Evolutionary conservation across 1,140 invertebrate genomes (phyloP), one percentile per base, ranked within the genome.

Genomic region (Drosophila ironensis): DNA sequence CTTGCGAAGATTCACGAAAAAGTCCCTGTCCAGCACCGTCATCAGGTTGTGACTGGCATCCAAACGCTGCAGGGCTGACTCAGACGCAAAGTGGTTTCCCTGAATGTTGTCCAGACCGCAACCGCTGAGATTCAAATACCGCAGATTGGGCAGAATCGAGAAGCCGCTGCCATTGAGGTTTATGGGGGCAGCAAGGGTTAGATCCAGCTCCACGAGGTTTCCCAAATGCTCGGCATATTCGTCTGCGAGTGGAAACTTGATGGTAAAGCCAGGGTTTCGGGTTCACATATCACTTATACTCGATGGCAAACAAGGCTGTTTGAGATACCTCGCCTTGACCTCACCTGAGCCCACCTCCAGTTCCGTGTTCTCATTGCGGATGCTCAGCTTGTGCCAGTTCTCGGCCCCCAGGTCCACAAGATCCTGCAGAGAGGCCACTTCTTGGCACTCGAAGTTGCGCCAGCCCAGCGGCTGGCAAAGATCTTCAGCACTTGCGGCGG

Each of bases 11-110:
- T 64, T 66, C 11, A 24, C 42, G 27, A 88, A 57, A 30, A 64
- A 42, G 25, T 69, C 68, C 33, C 57, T 60, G 24, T 64, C 70
- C 8, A 89, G 47, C 4, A 40, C 9, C 8, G 47, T 37, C 27
- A 89, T 46, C 16, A 68, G 37, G 53, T 89, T 89, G 45, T 82
- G 42, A 30, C 86, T 89, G n/a, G 64, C 63, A 47, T 89, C 88
- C 5, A 89, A 48, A 35, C 50, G 25, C 51, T 78, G 64, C n/a
- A 89, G 45, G 16, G 52, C 46, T n/a, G 72, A 70, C 2, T 59
- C 25, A 30, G 8, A 3, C 4, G 60, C 37, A 66, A 89, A 89
- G 27, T 81, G 70, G 4, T 16, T 47, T 9, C 28, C 37, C 7
- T 56, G 40, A 1, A 89, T 51, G 1, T 56, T 19, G 3, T 24